A percentile compares a stretch with the other conserved stretches of the same genome.
These are phyloP conservation scores for Podarcis muralis DNA, from an alignment of 2,113 vertebrate species.

Conservation along the genomic window DNA sequence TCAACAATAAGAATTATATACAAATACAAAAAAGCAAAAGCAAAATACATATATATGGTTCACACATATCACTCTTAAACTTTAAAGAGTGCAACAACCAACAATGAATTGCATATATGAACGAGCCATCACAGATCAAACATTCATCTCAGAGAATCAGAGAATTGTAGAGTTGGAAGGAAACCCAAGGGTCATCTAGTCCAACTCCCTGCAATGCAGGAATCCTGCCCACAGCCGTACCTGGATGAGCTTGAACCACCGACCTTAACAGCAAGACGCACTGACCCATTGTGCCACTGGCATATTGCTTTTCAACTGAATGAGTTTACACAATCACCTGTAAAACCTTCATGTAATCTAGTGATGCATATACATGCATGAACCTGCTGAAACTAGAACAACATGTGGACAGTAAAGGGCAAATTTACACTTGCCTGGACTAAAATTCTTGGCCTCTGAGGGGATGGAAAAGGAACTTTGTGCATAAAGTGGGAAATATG, in stretches of 20 bases:
- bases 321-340: too few relatives aligned
- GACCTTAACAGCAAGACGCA: too few relatives aligned
- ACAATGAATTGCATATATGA: not conserved
- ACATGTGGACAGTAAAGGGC: not conserved
- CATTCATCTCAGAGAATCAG: not conserved
- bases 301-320: not conserved
- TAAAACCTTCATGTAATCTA: not conserved
- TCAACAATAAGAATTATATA: not conserved
- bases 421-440: slow-evolving; percentile 85
- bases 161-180: too few relatives aligned
- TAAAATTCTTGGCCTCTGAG: slow-evolving; percentile 93
- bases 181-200: too few relatives aligned
- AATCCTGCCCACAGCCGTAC: too few relatives aligned
- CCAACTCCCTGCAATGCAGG: too few relatives aligned
- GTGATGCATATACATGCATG: too few relatives aligned
- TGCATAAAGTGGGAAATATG: slow-evolving; percentile 99
- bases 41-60: not conserved
- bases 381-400: not conserved
- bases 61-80: not conserved
- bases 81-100: not conserved
- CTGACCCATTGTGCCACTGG: too few relatives aligned
- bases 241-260: too few relatives aligned
- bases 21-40: not conserved
- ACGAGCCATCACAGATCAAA: not conserved
- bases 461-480: slow-evolving; percentile 95